Conservation (phyloP, 2,888 invertebrate genomes). For the Morpho helenor region DNA sequence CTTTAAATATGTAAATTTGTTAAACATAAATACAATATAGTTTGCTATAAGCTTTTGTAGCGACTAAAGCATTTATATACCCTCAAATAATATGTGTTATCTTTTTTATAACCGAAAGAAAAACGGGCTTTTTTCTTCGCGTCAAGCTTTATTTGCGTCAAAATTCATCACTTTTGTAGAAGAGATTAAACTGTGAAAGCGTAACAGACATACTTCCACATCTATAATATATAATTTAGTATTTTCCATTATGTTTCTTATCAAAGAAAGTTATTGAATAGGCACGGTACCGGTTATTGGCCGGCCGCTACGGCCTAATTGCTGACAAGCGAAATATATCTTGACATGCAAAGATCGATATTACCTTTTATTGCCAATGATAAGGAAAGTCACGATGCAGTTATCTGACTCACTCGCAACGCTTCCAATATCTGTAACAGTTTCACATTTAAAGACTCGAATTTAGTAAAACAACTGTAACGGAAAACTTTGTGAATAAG, state of each 20-base stretch:
- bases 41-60: too few species aligned
- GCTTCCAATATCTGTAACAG: conserved; percentile 32
- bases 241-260: neutral
- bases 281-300: neutral
- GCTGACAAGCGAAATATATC: conserved; percentile 14
- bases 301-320: neutral
- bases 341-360: conserved; percentile 18
- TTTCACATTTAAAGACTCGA: neutral
- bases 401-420: conserved; percentile 15
- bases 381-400: conserved; percentile 25
- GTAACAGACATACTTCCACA: neutral
- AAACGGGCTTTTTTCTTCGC: too few species aligned
- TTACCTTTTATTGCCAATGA: conserved; percentile 13
- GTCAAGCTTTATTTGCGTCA: too few species aligned
- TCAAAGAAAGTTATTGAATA: neutral
- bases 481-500: neutral
- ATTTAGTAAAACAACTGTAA: neutral
- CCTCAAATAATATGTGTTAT: too few species aligned
- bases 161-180: too few species aligned
- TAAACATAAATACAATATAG: too few species aligned
- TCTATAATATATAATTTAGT: neutral
- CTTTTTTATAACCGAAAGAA: too few species aligned
- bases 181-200: neutral
- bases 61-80: too few species aligned
- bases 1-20: too few species aligned